phyloP scores from a whole-genome alignment of 2,888 invertebrate species.

The Polia nebulosa region DNA sequence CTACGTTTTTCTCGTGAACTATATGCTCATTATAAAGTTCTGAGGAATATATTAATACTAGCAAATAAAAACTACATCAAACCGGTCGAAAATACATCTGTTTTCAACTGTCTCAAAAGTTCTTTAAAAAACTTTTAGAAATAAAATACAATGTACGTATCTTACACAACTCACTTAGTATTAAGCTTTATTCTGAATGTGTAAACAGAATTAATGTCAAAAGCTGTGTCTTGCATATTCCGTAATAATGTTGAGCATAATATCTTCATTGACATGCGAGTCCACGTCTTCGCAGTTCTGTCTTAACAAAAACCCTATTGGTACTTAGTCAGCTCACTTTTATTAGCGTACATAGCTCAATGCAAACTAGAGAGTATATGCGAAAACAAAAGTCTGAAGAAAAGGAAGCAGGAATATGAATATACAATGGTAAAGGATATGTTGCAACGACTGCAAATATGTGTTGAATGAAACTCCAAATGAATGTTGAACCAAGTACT shows the following conservation, averaged over 20 bases:
- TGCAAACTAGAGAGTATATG: conserved; percentile 7
- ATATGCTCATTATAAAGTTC: conserved; percentile 19
- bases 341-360: conserved; percentile 24
- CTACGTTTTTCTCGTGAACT: conserved; percentile 13
- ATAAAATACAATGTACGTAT: background rate
- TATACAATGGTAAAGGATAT: background rate
- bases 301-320: conserved; percentile 6
- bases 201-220: conserved; percentile 43
- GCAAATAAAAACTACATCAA: background rate
- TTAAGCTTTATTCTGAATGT: conserved; percentile 36
- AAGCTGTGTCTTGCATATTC: conserved; percentile 20
- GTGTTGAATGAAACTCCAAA: too few species aligned
- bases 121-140: background rate
- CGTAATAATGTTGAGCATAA: conserved; percentile 18
- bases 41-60: conserved; percentile 1
- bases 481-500: too few species aligned
- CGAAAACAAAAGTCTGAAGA: background rate
- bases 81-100: background rate
- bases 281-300: conserved; percentile 32
- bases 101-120: background rate
- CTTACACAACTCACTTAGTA: conserved; percentile 14
- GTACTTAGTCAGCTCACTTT: background rate
- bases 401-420: background rate
- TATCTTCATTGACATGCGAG: conserved; percentile 40
- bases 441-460: too few species aligned